Conservation (phyloP, 1,140 invertebrate species). For the Zaprionus gabonicus region DNA sequence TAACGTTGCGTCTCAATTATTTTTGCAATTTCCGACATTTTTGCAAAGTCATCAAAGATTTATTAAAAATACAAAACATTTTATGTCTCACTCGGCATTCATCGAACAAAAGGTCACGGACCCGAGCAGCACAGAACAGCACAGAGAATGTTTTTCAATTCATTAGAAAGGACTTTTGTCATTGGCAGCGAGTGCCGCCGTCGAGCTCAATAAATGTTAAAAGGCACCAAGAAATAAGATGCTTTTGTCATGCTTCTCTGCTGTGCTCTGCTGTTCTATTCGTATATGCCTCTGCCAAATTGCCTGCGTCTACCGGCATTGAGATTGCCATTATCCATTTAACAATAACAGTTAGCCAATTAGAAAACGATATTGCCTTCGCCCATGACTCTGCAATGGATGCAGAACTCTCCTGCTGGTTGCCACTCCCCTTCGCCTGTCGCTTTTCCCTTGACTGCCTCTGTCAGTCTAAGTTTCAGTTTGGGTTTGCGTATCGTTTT, state of each 20-base stretch:
- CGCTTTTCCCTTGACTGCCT: not conserved
- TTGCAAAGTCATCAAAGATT: slow-evolving; percentile 27
- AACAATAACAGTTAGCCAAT: slow-evolving; percentile 80
- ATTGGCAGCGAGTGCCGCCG: slow-evolving; percentile 35
- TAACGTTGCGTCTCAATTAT: slow-evolving; percentile 9
- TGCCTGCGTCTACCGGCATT: slow-evolving; percentile 34
- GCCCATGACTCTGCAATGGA: slow-evolving; percentile 9
- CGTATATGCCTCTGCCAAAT: slow-evolving; percentile 31
- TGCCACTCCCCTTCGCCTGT: not conserved
- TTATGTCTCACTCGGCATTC: not conserved
- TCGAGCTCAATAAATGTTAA: slow-evolving; percentile 39
- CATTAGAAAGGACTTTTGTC: slow-evolving; percentile 40
- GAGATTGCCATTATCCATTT: slow-evolving; percentile 57
- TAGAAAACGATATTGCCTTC: slow-evolving; percentile 61
- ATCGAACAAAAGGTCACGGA: slow-evolving; percentile 4
- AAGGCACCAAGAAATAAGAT: slow-evolving; percentile 1
- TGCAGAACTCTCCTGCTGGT: not conserved
- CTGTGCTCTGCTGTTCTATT: slow-evolving; percentile 18
- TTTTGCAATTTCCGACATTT: slow-evolving; percentile 16
- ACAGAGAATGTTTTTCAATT: slow-evolving; percentile 2
- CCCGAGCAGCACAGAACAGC: not conserved
- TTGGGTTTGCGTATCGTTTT: slow-evolving; percentile 1
- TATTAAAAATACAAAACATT: slow-evolving; percentile 30
- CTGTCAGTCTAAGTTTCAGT: not conserved
- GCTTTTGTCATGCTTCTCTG: slow-evolving; percentile 31